Base-by-base conservation (phyloP, 1,140 invertebrate species). In the Caenorhabditis tropicalis region DNA sequence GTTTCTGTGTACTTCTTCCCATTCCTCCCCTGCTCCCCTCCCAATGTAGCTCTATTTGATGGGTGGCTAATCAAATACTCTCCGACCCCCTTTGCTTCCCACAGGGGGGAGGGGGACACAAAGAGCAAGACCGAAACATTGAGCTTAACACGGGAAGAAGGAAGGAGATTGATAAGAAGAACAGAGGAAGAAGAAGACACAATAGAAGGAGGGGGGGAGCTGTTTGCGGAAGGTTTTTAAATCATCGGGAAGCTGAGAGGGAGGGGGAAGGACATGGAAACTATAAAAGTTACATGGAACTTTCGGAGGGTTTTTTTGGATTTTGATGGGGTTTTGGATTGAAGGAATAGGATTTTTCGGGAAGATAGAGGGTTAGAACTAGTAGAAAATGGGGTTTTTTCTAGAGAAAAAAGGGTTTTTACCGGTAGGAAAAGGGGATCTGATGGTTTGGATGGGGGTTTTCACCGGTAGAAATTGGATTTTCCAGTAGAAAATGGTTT, bases 71-170 rank as follows among this genome's bases (percentile, higher is more conserved):
- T 65, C 58, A 65, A 65, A 65, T 24, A 65, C 10, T n/a, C 12
- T n/a, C n/a, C 24, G 4, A 19, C n/a, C n/a, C n/a, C n/a, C n/a
- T n/a, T n/a, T n/a, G n/a, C n/a, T n/a, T n/a, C n/a, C n/a, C n/a
- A n/a, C n/a, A n/a, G n/a, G n/a, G n/a, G n/a, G n/a, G n/a, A n/a
- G n/a, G n/a, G n/a, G n/a, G n/a, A n/a, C n/a, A n/a, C n/a, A n/a
- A n/a, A n/a, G n/a, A n/a, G n/a, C n/a, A n/a, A n/a, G n/a, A n/a
- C 58, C 15, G 58, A 39, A 65, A 65, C 58, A 65, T 65, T 65
- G 33, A 65, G 58, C 58, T 65, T 65, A 65, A 65, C 58, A 39
- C 10, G 53, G 31, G 4, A 65, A 19, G 5, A 16, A 4, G 24
- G 31, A 58, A 5, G 53, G 53, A 16, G 21, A 65, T n/a, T 33